phyloP scores from a whole-genome alignment of 2,888 invertebrate genomes.

The Pseudanteris insignis region DNA sequence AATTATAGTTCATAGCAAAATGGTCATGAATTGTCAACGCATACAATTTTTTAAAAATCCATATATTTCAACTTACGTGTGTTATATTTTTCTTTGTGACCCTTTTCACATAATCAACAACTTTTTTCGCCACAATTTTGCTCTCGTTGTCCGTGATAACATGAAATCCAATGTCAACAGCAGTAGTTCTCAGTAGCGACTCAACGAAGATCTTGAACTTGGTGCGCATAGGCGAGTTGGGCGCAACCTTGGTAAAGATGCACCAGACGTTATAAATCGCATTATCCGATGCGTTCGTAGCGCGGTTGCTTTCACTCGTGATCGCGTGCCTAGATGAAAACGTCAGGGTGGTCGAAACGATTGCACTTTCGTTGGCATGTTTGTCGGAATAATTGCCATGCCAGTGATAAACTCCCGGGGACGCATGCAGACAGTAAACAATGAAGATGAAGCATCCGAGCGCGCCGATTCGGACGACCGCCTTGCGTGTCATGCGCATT shows the following conservation, averaged over 20 bases:
- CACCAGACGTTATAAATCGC: slow-evolving; percentile 69
- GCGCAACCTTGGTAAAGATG: slow-evolving; percentile 70
- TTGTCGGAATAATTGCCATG: slow-evolving; percentile 1
- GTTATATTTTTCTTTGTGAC: slow-evolving; percentile 61
- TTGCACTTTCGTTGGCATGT: slow-evolving; percentile 5
- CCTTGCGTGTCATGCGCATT: slow-evolving; percentile 63
- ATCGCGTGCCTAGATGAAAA: neutral
- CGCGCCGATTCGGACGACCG: slow-evolving; percentile 56
- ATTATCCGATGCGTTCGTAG: neutral
- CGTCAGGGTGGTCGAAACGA: slow-evolving; percentile 9
- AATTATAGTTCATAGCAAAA: no score
- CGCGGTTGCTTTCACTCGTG: neutral
- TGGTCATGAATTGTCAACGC: no score
- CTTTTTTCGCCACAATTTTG: slow-evolving; percentile 68
- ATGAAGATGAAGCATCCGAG: slow-evolving; percentile 55
- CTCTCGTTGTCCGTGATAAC: slow-evolving; percentile 73
- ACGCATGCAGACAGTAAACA: slow-evolving; percentile 60
- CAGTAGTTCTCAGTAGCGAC: slow-evolving; percentile 68
- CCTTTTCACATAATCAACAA: slow-evolving; percentile 64
- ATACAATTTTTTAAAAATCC: no score
- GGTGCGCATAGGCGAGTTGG: slow-evolving; percentile 68
- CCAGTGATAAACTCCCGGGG: slow-evolving; percentile 52
- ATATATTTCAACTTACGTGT: no score
- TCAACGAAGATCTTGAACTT: slow-evolving; percentile 69
- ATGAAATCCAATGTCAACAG: slow-evolving; percentile 70